Base-by-base conservation (phyloP, 2,888 invertebrate species). In the Macrosoma leucophasiata region DNA sequence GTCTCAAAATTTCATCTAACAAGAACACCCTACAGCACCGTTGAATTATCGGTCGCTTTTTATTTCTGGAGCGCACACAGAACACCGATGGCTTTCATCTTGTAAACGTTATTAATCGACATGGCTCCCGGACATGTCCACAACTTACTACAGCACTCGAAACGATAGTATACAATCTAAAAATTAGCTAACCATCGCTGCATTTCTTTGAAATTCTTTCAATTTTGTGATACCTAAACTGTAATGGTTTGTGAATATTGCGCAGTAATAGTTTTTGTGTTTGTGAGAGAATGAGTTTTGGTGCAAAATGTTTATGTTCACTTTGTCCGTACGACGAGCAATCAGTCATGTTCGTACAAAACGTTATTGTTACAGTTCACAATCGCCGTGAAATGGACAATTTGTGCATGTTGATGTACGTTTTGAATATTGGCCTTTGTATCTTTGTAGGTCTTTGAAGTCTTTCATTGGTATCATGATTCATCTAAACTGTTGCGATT, bases 71-170 rank as follows among this genome's bases (percentile, higher is more conserved):
- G 70, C 71, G 62, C 75, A 74, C 67, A 73, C 64, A 69, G 64
- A 67, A 67, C 69, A 60, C 69, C 69, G 65, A 62, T 75, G 70
- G 74, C 79, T 81, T 79, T 81, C 79, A 78, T 81, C 77, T 79
- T 78, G 77, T 79, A 81, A 79, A 78, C 66, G 74, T 78, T 81
- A 81, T 81, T 79, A 82, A 81, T 81, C 76, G 78, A 71, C 75
- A 71, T 52, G 55, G 71, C 81, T 79, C 76, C 79, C 70, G 78
- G 66, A 61, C 66, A 64, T 55, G 52, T 52, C 52, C 53, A 48
- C 58, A 48, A 53, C 62, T 59, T 67, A 49, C 41, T 52, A 57
- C 50, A 43, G 45, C 25, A 29, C 13, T 28, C 13, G 35, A 21
- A 30, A 21, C 35, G n/a, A 13, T 13, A 17, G 21, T 13, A 30